These are phyloP conservation scores for Orcinus orca DNA, from an alignment of 2,113 vertebrate species.

Conservation along the genomic window DNA sequence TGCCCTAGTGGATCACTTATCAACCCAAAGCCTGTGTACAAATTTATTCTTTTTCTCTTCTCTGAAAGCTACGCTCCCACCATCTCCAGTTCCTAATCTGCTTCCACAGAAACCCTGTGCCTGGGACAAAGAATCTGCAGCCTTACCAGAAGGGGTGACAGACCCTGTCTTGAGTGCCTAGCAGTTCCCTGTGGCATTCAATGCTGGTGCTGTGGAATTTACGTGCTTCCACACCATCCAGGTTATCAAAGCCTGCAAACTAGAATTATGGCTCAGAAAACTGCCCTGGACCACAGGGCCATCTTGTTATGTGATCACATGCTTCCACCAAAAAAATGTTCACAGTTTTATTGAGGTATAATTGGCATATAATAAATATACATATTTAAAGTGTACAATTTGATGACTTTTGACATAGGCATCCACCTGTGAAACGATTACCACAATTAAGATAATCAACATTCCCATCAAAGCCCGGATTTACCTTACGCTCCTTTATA, in stretches of 20 bases:
- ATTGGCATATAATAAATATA: background rate
- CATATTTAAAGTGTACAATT: background rate
- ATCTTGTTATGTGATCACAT: background rate
- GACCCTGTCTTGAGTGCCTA: background rate
- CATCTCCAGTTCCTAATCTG: background rate
- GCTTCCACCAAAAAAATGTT: background rate
- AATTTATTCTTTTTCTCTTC: background rate
- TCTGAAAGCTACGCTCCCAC: background rate
- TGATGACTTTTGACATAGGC: background rate
- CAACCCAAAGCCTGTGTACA: background rate
- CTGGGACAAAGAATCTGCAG: background rate
- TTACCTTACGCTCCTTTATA: background rate
- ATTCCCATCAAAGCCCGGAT: background rate
- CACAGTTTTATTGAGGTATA: background rate
- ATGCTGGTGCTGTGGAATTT: background rate
- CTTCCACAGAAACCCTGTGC: background rate
- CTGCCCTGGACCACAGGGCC: background rate
- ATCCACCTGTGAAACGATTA: background rate
- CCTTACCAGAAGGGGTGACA: background rate
- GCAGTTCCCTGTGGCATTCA: background rate
- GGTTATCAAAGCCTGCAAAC: background rate
- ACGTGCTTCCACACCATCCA: fast-evolving
- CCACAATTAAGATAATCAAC: background rate
- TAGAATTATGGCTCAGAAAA: background rate
- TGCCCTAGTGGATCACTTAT: background rate